A percentile compares a stretch with the other conserved stretches of the same genome.
phyloP scores from a whole-genome alignment of 2,113 vertebrate species.

The Uria lomvia region DNA sequence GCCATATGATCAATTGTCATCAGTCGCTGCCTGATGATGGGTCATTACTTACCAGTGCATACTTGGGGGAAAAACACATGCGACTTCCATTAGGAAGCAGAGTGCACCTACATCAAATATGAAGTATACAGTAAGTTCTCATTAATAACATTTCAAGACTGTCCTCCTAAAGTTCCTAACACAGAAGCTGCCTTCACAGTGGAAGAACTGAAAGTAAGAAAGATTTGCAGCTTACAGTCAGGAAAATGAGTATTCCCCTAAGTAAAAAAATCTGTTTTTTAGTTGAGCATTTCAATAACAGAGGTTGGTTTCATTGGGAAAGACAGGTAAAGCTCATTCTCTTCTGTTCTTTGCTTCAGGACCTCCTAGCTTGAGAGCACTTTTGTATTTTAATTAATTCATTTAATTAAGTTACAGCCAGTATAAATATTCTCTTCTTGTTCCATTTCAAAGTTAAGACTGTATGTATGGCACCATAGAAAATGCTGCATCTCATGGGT shows the following conservation, averaged over 20 bases:
- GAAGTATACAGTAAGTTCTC: slow-evolving; percentile 12
- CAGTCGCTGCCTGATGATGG: slow-evolving; percentile 49
- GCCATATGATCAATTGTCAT: slow-evolving; percentile 59
- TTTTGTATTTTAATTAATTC: neutral
- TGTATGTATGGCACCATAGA: neutral
- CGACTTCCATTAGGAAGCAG: slow-evolving; percentile 62
- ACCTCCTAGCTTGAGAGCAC: neutral
- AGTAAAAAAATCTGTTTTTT: neutral
- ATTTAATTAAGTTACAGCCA: neutral
- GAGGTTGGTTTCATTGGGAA: neutral
- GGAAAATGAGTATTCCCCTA: neutral
- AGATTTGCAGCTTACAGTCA: neutral
- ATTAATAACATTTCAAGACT: slow-evolving; percentile 58
- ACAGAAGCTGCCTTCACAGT: slow-evolving; percentile 7
- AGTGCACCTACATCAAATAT: slow-evolving; percentile 55
- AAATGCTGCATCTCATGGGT: neutral
- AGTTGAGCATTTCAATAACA: neutral
- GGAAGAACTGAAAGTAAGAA: neutral
- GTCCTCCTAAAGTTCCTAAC: slow-evolving; percentile 20
- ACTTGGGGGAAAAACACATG: slow-evolving; percentile 41
- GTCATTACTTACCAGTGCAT: slow-evolving; percentile 56
- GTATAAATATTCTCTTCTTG: neutral
- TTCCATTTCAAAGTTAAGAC: neutral
- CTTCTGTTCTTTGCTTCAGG: neutral
- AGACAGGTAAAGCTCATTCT: neutral